These are phyloP conservation scores for Xiphophorus birchmanni DNA, from an alignment of 2,797 vertebrate genomes.

Conservation along the genomic window DNA sequence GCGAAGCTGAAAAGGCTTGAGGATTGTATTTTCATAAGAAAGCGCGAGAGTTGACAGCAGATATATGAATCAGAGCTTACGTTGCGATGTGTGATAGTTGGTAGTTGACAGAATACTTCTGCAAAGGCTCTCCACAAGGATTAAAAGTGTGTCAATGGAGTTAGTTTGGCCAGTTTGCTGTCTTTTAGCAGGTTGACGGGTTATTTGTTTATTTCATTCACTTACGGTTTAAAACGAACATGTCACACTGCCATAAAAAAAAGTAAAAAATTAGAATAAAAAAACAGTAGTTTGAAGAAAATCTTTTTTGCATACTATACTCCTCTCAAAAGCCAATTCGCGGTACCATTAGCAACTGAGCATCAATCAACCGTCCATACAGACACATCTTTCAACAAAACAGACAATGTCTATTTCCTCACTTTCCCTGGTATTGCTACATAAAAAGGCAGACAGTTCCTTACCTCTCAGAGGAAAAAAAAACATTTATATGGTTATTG, in stretches of 20 bases:
- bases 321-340: too few relatives aligned
- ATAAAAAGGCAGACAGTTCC: background rate
- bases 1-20: conserved; percentile 13
- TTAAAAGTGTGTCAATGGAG: background rate
- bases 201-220: background rate
- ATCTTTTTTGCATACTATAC: too few relatives aligned
- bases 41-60: background rate
- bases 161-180: background rate
- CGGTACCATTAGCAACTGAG: too few relatives aligned
- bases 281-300: too few relatives aligned
- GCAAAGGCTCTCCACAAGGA: background rate
- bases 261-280: too few relatives aligned
- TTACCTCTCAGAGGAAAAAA: background rate
- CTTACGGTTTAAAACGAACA: too few relatives aligned
- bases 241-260: too few relatives aligned
- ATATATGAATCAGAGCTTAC: background rate
- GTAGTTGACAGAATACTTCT: background rate
- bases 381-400: too few relatives aligned
- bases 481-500: background rate
- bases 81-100: background rate
- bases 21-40: conserved; percentile 21
- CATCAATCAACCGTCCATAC: too few relatives aligned
- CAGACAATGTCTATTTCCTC: too few relatives aligned
- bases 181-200: background rate
- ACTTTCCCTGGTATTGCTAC: background rate